Evolutionary conservation across 1,140 invertebrate genomes (phyloP), one percentile per base, ranked within the genome.

Genomic region (Charaxes varanes): DNA sequence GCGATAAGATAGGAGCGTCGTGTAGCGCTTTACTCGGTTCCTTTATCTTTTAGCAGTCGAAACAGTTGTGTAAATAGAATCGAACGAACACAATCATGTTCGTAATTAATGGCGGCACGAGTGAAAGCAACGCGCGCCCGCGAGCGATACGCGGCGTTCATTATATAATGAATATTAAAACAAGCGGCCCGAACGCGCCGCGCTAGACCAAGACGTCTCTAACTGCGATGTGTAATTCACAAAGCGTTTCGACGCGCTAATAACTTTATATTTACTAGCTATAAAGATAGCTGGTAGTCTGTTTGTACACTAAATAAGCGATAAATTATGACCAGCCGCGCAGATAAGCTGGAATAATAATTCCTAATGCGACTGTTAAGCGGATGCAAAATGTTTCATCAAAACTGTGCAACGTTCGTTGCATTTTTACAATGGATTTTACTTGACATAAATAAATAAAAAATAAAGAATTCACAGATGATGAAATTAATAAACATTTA

Each of bases 131-230:
- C 47, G 49, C 50, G 61, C 56, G 45, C 53, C 56, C 51, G 42
- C 56, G 50, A 46, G 47, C 60, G 57, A 65, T 58, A 67, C 65
- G 40, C 60, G 56, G 56, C 60, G 67, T 42, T 70, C 72, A 68
- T 82, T 82, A 79, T 67, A 63, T 82, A 82, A 82, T 78, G 74
- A 71, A 76, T 72, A 73, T 69, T 74, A 71, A 74, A 73, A 64
- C 66, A 65, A 66, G 67, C 62, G 66, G 60, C 63, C 71, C 64
- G 57, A 71, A 78, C 69, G 58, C 62, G 61, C 71, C 66, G 62
- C 53, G 57, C 54, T 62, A 58, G 44, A 51, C 50, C 40, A 45
- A 67, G 24, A 33, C 48, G 44, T 26, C 54, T 51, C 48, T 47
- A 40, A 43, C 47, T 43, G 47, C 19, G 21, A 43, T 51, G 46